Evolutionary conservation across 2,888 invertebrate species (phyloP), one percentile per base, ranked within the genome.

Genomic region (Mesorhabditis spiculigera): DNA sequence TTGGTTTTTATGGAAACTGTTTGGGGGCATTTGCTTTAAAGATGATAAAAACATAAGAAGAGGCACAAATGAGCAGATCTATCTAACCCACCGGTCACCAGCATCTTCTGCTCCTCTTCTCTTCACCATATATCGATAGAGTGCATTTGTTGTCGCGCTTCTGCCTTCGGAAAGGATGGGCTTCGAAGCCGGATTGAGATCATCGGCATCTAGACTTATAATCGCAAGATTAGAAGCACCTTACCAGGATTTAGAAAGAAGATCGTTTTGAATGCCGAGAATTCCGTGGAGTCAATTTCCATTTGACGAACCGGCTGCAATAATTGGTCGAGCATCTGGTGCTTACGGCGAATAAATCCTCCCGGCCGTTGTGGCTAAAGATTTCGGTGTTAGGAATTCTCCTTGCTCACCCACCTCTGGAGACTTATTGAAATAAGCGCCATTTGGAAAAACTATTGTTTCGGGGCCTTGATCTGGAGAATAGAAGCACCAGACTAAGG

Each of bases 211-310:
- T 76, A 71, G 68, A 81, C 69, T 67, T 50, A 10, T 44, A 61
- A 13, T n/a, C 13, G n/a, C 44, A 10, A 43, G 13, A 16, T 5
- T 13, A 73, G 63, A 61, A 45, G 68, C 8, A 45, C 10, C 6
- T 72, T 45, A 82, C 84, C 84, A 68, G 85, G 85, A 80, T 85
- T 85, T 43, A 85, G 70, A 74, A 85, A 85, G 76, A 85, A 85
- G 13, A 85, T 84, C 5, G 83, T 82, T 66, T 84, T 85, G 66
- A 82, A 83, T 0, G 85, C 85, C 13, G 85, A 75, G 65, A 85
- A 85, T 69, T 85, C 85, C 43, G 82, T 82, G 16, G 77, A 71
- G 71, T 85, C 85, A 43, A 85, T 78, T 43, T 73, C 44, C 77
- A 85, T 76, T 62, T 78, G 71, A 43, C 85, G 68, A 73, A 85